phyloP scores from a whole-genome alignment of 2,888 invertebrate species.

The Patella ulyssiponensis region DNA sequence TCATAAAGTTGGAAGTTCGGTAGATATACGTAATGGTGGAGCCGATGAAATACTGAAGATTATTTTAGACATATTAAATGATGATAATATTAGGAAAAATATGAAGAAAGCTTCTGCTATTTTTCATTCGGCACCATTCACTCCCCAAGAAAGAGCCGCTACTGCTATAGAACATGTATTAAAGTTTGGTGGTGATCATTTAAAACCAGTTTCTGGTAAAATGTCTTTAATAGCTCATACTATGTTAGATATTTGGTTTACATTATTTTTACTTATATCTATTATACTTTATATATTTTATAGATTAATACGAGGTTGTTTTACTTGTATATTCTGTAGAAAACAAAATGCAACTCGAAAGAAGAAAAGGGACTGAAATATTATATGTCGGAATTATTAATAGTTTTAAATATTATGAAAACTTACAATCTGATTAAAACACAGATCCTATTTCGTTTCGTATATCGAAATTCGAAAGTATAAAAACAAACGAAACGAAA shows the following conservation, averaged over 20 bases:
- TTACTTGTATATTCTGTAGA: neutral
- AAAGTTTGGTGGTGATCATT: conserved; percentile 47
- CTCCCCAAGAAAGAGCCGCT: conserved; percentile 43
- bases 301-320: neutral
- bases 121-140: conserved; percentile 34
- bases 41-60: conserved; percentile 32
- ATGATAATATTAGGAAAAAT: conserved; percentile 28
- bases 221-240: conserved; percentile 30
- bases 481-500: too few species aligned
- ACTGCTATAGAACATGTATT: conserved; percentile 55
- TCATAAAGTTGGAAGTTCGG: conserved; percentile 30
- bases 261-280: conserved; percentile 13
- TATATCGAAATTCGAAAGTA: too few species aligned
- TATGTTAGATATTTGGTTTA: conserved; percentile 27
- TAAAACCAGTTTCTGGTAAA: conserved; percentile 37
- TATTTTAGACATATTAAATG: conserved; percentile 32
- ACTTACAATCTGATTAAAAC: too few species aligned
- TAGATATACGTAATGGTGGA: conserved; percentile 32
- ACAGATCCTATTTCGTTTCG: too few species aligned
- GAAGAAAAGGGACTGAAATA: neutral
- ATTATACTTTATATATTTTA: neutral
- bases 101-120: conserved; percentile 42
- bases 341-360: neutral
- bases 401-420: too few species aligned
- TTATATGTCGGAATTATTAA: neutral